Evolutionary conservation across 2,797 vertebrate species (phyloP).

Genomic region (Garrulus glandarius): DNA sequence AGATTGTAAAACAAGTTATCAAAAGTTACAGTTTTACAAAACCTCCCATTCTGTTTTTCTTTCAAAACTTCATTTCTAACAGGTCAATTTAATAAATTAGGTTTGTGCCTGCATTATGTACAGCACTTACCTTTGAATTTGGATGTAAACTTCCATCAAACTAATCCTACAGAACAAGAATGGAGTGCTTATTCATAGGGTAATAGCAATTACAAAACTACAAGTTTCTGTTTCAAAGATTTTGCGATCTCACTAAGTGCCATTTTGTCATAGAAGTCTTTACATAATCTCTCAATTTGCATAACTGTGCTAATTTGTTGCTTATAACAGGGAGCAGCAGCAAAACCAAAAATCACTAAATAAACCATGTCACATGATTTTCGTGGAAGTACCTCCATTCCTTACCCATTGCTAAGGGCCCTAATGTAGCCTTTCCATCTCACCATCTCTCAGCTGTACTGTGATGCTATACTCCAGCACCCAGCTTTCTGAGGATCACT

Average conservation of each 20-base stretch:
- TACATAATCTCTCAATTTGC: neutral
- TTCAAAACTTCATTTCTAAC: conserved; percentile 8
- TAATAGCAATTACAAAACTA: neutral
- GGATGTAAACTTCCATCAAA: neutral
- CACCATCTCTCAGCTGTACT: neutral
- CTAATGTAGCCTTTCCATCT: rapidly evolving
- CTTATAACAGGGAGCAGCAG: neutral
- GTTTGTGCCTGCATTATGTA: neutral
- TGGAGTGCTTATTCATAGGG: neutral
- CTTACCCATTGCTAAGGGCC: neutral
- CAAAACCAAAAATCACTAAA: neutral
- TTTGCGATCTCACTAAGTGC: neutral
- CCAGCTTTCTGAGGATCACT: neutral
- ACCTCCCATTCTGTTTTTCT: neutral
- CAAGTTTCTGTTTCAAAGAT: neutral
- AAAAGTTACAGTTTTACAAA: neutral
- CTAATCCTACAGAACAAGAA: conserved; percentile 23
- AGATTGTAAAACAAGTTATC: neutral
- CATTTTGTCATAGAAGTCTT: neutral
- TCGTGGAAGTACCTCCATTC: neutral
- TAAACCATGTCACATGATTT: neutral
- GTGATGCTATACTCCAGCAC: neutral
- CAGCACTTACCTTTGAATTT: neutral
- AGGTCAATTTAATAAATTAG: neutral
- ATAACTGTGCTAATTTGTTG: neutral